A percentile compares a stretch with the other conserved stretches of the same genome.
These are phyloP conservation scores for Philereme transversata DNA, from an alignment of 2,888 invertebrate genomes.

Conservation along the genomic window DNA sequence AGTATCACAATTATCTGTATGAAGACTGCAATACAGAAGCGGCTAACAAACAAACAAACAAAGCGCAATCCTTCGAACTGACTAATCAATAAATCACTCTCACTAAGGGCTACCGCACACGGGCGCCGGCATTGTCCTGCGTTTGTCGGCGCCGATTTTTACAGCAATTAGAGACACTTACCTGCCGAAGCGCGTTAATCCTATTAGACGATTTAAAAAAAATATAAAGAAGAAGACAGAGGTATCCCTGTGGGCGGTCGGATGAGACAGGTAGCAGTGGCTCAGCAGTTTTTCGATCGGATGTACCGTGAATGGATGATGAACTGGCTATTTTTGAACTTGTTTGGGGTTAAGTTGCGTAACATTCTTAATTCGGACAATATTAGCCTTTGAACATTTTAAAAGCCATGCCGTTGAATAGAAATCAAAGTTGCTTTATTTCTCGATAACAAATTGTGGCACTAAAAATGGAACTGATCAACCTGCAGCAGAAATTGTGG, in stretches of 20 bases:
- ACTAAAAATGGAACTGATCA: too few species aligned
- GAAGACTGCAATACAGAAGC: slow-evolving; percentile 49
- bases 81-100: slow-evolving; percentile 81
- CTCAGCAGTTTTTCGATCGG: slow-evolving; percentile 34
- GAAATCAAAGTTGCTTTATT: background rate
- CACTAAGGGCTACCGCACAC: slow-evolving; percentile 63
- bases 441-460: background rate
- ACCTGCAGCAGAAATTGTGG: too few species aligned
- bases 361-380: slow-evolving; percentile 26
- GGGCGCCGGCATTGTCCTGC: slow-evolving; percentile 73
- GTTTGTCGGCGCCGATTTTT: slow-evolving; percentile 78
- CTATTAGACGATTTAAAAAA: slow-evolving; percentile 61
- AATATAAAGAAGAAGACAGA: slow-evolving; percentile 46
- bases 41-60: slow-evolving; percentile 71
- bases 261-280: slow-evolving; percentile 40
- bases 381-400: slow-evolving; percentile 8
- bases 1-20: slow-evolving; percentile 16
- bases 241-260: slow-evolving; percentile 62
- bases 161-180: slow-evolving; percentile 83
- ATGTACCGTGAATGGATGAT: slow-evolving; percentile 35
- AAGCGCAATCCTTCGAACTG: slow-evolving; percentile 65
- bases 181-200: slow-evolving; percentile 74
- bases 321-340: slow-evolving; percentile 31
- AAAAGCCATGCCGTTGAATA: slow-evolving; percentile 7
- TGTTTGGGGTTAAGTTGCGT: slow-evolving; percentile 34